Evolutionary conservation across 2,888 invertebrate genomes (phyloP), one percentile per base, ranked within the genome.

Genomic region (Himalopsyche japonica): DNA sequence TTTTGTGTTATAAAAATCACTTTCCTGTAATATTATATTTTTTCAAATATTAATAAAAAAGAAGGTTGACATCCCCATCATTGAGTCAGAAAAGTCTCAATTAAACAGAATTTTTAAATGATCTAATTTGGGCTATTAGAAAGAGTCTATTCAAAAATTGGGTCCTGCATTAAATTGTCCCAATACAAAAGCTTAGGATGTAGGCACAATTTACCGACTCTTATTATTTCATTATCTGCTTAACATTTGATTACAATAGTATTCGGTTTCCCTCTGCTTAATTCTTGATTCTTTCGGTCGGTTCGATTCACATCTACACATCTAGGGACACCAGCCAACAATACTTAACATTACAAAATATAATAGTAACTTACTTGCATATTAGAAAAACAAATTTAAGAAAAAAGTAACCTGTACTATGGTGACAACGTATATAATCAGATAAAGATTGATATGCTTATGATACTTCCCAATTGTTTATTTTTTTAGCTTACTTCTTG

Each of bases 221-320:
- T 76, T 43, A 80, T 85, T 83, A 85, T 85, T 64, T 81, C 83
- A 85, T 85, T 78, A 83, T 83, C 81, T 83, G 83, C 81, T 85
- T 77, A 82, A 64, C 79, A 79, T 82, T 82, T 82, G 80, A 82
- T 80, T 85, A 78, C 76, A 70, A 15, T 82, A 78, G 77, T 1
- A 20, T 6, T 70, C 15, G 15, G 15, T 30, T 70, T 70, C 70
- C 27, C 12, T 27, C 15, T 70, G 15, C 30, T 15, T 70, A 70
- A 70, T 27, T 27, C 27, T 10, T 70, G 27, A 8, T 64, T 64
- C 3, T 64, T 18, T 24, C 12, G 18, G 27, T 6, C n/a, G 7
- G 24, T 24, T 24, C 24, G 24, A 15, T 20, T 43, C 43, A 12
- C 43, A 43, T 15, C 15, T 24, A 20, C 3, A 15, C 57, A 24